Base-by-base conservation (phyloP, 2,888 invertebrate species). In the Epinotia ramella region DNA sequence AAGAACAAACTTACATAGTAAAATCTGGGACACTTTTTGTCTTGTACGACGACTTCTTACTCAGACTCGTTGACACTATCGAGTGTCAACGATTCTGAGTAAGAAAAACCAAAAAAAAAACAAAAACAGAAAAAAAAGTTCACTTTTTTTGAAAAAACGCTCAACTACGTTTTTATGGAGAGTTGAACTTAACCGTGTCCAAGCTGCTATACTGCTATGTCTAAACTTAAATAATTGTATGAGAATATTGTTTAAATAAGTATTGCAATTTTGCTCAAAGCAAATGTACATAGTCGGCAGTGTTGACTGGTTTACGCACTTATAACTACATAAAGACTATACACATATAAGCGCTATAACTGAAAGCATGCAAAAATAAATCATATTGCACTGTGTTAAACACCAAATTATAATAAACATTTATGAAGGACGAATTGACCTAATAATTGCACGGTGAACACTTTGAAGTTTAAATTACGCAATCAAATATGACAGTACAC, bases 231-330 rank as follows among this genome's bases (percentile, higher is more conserved):
- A 83, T 67, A 78, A 77, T 80, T 80, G 81, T 83, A 79, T 86
- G 88, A 89, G 88, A 91, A 90, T 89, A 90, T 88, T 84, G 80
- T 79, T 80, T 79, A 82, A 79, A 81, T 81, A 87, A 86, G 80
- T 90, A 86, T 91, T 91, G 91, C 90, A 90, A 85, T 76, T 81
- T 85, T 89, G 93, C 92, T 93, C 80, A 87, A 80, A 91, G 91
- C 91, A 91, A 88, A 80, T 84, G 85, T 84, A 84, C 85, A 80
- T 86, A 82, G 84, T 85, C 84, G 93, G 93, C 93, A 93, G 93
- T 93, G 93, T 84, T 88, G 86, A 92, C 93, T 93, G 93, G 93
- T 93, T 89, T 82, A 79, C 69, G 78, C 79, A 83, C 53, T 84
- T 75, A 73, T 79, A 68, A 40, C 60, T 64, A 80, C 66, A 56